Percentiles rank a stretch among this genome's conserved stretches.
Conservation (phyloP, 2,888 invertebrate species). For the Drosophila anomelani region DNA sequence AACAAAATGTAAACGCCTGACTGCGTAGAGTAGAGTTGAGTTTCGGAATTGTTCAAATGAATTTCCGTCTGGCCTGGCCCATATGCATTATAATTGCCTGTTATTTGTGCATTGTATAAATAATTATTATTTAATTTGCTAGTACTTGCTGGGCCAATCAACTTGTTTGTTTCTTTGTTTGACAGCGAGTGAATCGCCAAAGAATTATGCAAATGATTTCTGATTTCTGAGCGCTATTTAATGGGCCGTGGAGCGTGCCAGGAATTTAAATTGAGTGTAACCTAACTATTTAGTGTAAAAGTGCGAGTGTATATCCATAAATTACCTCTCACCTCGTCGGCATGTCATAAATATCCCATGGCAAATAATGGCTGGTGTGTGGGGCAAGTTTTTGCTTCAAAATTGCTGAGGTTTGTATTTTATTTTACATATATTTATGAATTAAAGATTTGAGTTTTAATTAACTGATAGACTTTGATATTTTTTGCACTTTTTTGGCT, state of each 20-base stretch:
- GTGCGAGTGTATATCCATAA: constrained; percentile 11
- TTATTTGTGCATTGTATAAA: constrained; percentile 64
- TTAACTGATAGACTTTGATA: not conserved
- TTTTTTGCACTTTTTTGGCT: not conserved
- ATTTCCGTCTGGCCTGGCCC: constrained; percentile 21
- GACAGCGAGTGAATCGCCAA: constrained; percentile 56
- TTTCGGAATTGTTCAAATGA: constrained; percentile 40
- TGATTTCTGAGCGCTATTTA: constrained; percentile 55
- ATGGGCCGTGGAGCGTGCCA: constrained; percentile 48
- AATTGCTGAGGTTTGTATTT: not conserved
- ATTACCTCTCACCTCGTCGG: constrained; percentile 25
- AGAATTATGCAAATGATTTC: constrained; percentile 55
- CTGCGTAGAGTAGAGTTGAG: constrained; percentile 28
- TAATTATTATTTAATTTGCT: constrained; percentile 77
- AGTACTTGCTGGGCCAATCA: constrained; percentile 55
- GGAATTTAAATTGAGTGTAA: constrained; percentile 41
- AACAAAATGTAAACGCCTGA: constrained; percentile 64
- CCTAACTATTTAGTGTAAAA: constrained; percentile 16
- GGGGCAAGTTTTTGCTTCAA: constrained; percentile 13
- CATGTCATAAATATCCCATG: constrained; percentile 39
- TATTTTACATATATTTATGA: not conserved
- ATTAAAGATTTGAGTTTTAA: not conserved
- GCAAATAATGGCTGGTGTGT: not conserved
- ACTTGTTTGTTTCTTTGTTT: constrained; percentile 55
- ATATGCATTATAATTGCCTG: constrained; percentile 47